Conservation (phyloP, 2,797 vertebrate species). For the Catamblyrhynchus diadema region DNA sequence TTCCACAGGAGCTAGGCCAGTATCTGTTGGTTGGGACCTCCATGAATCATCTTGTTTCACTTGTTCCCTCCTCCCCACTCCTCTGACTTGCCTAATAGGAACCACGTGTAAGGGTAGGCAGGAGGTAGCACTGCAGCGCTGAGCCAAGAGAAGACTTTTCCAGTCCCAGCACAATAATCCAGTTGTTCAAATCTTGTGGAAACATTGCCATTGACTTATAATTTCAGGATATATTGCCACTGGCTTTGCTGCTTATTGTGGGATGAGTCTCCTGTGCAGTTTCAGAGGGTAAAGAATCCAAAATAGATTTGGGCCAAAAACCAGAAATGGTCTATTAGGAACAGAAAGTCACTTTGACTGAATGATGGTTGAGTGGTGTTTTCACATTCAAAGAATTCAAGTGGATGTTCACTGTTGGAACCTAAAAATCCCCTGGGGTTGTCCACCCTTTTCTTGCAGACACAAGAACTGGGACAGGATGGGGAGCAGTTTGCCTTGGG, state of each 20-base stretch:
- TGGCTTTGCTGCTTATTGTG: not conserved
- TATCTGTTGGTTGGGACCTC: not conserved
- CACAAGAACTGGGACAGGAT: rapidly evolving
- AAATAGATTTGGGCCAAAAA: not conserved
- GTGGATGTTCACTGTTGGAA: not conserved
- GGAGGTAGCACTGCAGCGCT: not conserved
- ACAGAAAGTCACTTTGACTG: not conserved
- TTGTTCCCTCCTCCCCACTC: not conserved
- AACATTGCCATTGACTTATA: not conserved
- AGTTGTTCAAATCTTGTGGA: not conserved
- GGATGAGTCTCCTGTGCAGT: not conserved
- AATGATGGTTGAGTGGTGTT: rapidly evolving
- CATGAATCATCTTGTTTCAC: not conserved
- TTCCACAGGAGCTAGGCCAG: not conserved
- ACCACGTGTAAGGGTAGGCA: not conserved
- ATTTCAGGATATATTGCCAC: not conserved
- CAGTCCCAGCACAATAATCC: not conserved
- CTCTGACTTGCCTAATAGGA: not conserved
- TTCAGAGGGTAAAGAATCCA: not conserved
- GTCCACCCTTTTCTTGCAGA: not conserved
- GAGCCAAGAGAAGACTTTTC: not conserved
- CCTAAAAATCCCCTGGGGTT: rapidly evolving
- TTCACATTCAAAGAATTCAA: not conserved
- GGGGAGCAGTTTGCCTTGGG: not conserved
- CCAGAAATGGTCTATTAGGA: not conserved